Evolutionary conservation across 2,113 vertebrate genomes (phyloP).

Genomic region (Callithrix jacchus): DNA sequence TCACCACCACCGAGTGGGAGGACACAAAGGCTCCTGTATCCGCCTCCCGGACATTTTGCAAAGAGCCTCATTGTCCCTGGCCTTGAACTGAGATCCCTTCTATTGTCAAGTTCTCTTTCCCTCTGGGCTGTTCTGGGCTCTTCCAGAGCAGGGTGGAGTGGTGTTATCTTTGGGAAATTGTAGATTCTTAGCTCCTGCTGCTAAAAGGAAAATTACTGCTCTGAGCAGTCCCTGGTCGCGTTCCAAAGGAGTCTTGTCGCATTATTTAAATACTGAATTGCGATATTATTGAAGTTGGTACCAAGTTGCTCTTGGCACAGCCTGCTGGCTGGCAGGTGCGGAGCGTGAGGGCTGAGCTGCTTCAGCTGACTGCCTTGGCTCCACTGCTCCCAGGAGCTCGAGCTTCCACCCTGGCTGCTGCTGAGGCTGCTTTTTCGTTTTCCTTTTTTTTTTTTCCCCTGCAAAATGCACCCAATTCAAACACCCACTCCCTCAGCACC

Average conservation of each 20-base stretch:
- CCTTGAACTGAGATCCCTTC: neutral
- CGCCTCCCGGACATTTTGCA: neutral
- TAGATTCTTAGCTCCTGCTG: slow-evolving; percentile 71
- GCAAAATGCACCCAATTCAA: slow-evolving; percentile 72
- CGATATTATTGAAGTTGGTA: slow-evolving; percentile 90
- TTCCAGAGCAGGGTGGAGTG: slow-evolving; percentile 58
- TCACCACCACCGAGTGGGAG: neutral
- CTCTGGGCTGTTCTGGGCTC: neutral
- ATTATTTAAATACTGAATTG: slow-evolving; percentile 87
- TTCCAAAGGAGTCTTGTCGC: slow-evolving; percentile 85
- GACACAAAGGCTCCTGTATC: neutral
- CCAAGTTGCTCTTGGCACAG: slow-evolving; percentile 87
- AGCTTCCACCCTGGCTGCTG: neutral
- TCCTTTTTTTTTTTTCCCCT: slow-evolving; percentile 67
- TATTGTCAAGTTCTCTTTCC: neutral
- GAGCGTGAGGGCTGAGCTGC: slow-evolving; percentile 86
- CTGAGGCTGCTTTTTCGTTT: neutral
- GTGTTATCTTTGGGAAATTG: slow-evolving; percentile 79
- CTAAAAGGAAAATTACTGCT: slow-evolving; percentile 85
- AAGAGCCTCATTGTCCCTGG: neutral
- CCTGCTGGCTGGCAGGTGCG: slow-evolving; percentile 89
- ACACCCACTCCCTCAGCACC: neutral
- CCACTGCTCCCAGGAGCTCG: slow-evolving; percentile 52
- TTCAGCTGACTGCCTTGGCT: slow-evolving; percentile 83
- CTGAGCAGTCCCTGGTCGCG: slow-evolving; percentile 80